phyloP scores from a whole-genome alignment of 2,888 invertebrate species.

The Cataglyphis cursor region DNA sequence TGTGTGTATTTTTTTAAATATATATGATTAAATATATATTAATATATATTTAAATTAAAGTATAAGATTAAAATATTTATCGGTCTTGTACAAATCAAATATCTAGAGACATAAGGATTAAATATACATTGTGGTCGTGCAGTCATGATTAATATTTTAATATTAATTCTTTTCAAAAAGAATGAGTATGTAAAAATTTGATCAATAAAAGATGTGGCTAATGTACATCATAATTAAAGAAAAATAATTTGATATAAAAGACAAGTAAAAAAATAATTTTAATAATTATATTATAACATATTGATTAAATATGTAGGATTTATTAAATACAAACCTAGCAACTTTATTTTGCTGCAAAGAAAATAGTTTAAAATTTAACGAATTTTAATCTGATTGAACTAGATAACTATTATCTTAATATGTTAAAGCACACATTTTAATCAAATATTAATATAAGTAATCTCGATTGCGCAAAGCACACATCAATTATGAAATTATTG shows the following conservation, averaged over 20 bases:
- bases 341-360: neutral
- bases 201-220: neutral
- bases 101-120: neutral
- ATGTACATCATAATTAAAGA: neutral
- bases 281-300: neutral
- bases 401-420: neutral
- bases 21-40: neutral
- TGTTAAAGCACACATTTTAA: neutral
- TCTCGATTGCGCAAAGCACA: neutral
- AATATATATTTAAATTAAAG: neutral
- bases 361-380: neutral
- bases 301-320: neutral
- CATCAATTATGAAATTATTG: constrained; percentile 17
- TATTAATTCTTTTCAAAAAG: neutral
- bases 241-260: neutral
- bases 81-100: neutral
- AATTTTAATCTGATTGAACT: neutral
- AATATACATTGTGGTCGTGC: neutral
- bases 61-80: neutral
- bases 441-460: constrained; percentile 1
- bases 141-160: neutral
- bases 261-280: neutral
- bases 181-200: neutral
- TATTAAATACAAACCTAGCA: neutral
- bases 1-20: neutral